These are phyloP conservation scores for Dryomyza anilis DNA, from an alignment of 2,888 invertebrate genomes.

Conservation along the genomic window DNA sequence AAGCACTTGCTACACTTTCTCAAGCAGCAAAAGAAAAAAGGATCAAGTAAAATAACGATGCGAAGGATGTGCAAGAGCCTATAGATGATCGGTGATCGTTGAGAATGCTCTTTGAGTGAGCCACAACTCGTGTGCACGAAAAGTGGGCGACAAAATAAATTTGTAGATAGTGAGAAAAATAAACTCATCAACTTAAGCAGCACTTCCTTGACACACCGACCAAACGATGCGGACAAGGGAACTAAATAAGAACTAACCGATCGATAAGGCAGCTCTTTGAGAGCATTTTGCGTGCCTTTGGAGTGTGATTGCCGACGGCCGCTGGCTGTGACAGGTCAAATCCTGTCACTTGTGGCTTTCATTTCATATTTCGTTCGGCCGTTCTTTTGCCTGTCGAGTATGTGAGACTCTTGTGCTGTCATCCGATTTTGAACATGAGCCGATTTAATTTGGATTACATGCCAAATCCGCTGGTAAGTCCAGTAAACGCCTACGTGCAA, in stretches of 20 bases:
- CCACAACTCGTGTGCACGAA: no score
- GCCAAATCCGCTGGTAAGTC: conserved; percentile 56
- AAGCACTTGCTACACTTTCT: background rate
- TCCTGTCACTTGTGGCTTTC: background rate
- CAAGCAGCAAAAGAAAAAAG: background rate
- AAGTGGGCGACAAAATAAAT: background rate
- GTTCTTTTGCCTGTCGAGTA: background rate
- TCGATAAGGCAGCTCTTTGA: background rate
- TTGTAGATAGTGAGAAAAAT: background rate
- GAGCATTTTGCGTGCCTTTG: background rate
- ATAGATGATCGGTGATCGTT: background rate
- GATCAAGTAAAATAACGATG: background rate
- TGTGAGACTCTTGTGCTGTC: conserved; percentile 11
- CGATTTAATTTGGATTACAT: conserved; percentile 58
- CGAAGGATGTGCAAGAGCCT: background rate
- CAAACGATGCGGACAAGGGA: no score
- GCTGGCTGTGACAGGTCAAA: background rate
- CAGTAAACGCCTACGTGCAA: conserved; percentile 57
- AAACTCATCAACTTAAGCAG: conserved; percentile 8
- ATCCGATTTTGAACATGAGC: conserved; percentile 38
- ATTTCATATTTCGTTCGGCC: background rate
- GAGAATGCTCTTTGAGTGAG: background rate
- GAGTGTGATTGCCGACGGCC: background rate
- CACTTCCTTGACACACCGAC: background rate
- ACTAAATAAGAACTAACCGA: background rate